These are phyloP conservation scores for Amblyopsis hoosieri DNA, from an alignment of 2,797 vertebrate genomes.

Conservation along the genomic window DNA sequence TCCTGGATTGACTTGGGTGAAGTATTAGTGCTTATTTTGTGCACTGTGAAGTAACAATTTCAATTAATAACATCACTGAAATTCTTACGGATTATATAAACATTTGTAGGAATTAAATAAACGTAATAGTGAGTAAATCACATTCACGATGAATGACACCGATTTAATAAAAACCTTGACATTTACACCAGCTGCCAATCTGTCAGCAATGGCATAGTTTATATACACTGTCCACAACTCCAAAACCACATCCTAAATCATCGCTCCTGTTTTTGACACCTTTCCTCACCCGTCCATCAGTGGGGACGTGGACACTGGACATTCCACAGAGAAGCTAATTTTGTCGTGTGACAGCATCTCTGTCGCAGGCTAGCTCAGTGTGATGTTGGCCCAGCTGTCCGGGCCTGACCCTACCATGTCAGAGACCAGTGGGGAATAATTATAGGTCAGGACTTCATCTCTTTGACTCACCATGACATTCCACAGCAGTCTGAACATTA, in stretches of 20 bases:
- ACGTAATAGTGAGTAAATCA: constrained; percentile 4
- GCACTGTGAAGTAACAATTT: too few relatives aligned
- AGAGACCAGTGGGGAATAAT: constrained; percentile 76
- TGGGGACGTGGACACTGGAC: constrained; percentile 28
- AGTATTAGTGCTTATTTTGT: too few relatives aligned
- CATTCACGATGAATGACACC: constrained; percentile 24
- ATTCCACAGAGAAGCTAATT: constrained; percentile 65
- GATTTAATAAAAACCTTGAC: constrained; percentile 60
- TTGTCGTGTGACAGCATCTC: constrained; percentile 74
- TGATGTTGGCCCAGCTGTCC: constrained; percentile 82
- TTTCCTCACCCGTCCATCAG: constrained; percentile 59
- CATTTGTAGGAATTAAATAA: constrained; percentile 22
- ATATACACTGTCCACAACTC: constrained; percentile 63
- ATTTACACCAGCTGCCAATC: constrained; percentile 39
- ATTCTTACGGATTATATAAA: neutral
- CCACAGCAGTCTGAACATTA: constrained; percentile 68
- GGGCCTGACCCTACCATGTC: constrained; percentile 74
- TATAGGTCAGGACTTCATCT: constrained; percentile 81
- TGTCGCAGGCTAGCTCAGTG: constrained; percentile 63
- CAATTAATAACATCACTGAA: too few relatives aligned
- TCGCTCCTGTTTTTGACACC: constrained; percentile 62
- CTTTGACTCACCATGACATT: constrained; percentile 74
- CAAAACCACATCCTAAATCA: constrained; percentile 59
- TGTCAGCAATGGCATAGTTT: constrained; percentile 45
- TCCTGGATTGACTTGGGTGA: neutral